A percentile compares a stretch with the other conserved stretches of the same genome.
These are phyloP conservation scores for Scaptomyza montana DNA, from an alignment of 1,140 invertebrate genomes.

Conservation along the genomic window DNA sequence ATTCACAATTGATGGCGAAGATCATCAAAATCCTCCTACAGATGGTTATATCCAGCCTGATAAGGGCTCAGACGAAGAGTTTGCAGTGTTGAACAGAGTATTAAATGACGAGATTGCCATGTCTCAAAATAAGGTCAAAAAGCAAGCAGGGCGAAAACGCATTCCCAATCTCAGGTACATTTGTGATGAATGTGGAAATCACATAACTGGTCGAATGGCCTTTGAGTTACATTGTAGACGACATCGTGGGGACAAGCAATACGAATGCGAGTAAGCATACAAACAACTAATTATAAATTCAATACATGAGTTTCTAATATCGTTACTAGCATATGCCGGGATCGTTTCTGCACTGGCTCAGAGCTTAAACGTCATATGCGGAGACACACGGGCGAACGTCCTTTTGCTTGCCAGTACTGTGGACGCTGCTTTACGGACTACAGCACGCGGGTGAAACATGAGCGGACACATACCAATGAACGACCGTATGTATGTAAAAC, in stretches of 20 bases:
- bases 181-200: conserved; percentile 53
- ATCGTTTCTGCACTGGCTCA: conserved; percentile 63
- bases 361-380: conserved; percentile 66
- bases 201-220: conserved; percentile 42
- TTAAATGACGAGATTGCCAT: conserved; percentile 43
- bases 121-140: conserved; percentile 7
- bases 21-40: not conserved
- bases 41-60: conserved; percentile 25
- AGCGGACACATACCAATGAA: conserved; percentile 85
- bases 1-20: not conserved
- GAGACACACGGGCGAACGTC: conserved; percentile 59
- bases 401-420: conserved; percentile 62
- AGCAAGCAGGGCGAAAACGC: conserved; percentile 7
- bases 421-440: conserved; percentile 60
- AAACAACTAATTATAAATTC: no score
- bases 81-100: conserved; percentile 25
- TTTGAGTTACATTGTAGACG: conserved; percentile 56
- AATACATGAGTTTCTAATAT: not conserved
- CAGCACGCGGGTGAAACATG: conserved; percentile 60
- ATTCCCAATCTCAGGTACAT: conserved; percentile 21
- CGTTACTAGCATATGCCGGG: conserved; percentile 44
- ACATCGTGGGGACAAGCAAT: conserved; percentile 63
- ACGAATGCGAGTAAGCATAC: conserved; percentile 49
- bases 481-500: conserved; percentile 85
- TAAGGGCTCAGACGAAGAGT: conserved; percentile 34